A percentile compares a stretch with the other conserved stretches of the same genome.
These are phyloP conservation scores for Coregonus ussuriensis DNA, from an alignment of 2,797 vertebrate species.

Conservation along the genomic window DNA sequence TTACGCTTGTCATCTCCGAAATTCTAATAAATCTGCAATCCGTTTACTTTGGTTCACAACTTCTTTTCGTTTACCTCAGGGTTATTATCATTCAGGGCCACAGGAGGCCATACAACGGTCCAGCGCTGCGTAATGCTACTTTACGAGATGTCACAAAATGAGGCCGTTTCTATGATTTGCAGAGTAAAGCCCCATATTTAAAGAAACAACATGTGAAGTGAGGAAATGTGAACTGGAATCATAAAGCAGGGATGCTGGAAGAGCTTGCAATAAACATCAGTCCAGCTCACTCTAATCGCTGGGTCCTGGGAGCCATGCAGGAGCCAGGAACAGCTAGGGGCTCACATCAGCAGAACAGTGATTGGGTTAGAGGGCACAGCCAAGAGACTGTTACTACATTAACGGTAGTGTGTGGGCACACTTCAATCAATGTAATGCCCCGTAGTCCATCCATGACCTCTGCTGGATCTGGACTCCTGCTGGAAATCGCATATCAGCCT, in stretches of 20 bases:
- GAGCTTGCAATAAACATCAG: conserved; percentile 7
- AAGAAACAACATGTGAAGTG: neutral
- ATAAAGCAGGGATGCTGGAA: neutral
- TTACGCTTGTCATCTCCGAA: conserved; percentile 12
- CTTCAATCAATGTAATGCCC: conserved; percentile 72
- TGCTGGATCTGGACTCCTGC: neutral
- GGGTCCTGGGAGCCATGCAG: conserved; percentile 5
- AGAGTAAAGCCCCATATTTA: neutral
- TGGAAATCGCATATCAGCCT: neutral
- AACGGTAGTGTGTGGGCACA: conserved; percentile 33
- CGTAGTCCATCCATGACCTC: conserved; percentile 18
- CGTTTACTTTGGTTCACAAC: neutral
- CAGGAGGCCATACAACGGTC: neutral
- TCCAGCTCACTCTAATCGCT: conserved; percentile 3
- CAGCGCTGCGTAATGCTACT: neutral
- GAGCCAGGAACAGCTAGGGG: neutral
- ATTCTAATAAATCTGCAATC: conserved; percentile 16
- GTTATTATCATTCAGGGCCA: neutral
- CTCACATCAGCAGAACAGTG: conserved; percentile 54
- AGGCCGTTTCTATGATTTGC: neutral
- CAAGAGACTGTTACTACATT: conserved; percentile 64
- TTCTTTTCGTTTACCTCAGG: neutral
- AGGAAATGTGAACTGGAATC: neutral
- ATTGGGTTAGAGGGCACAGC: conserved; percentile 66
- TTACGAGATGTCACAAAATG: neutral